These are phyloP conservation scores for Stenotaenia linearis DNA, from an alignment of 2,888 invertebrate genomes.

Conservation along the genomic window DNA sequence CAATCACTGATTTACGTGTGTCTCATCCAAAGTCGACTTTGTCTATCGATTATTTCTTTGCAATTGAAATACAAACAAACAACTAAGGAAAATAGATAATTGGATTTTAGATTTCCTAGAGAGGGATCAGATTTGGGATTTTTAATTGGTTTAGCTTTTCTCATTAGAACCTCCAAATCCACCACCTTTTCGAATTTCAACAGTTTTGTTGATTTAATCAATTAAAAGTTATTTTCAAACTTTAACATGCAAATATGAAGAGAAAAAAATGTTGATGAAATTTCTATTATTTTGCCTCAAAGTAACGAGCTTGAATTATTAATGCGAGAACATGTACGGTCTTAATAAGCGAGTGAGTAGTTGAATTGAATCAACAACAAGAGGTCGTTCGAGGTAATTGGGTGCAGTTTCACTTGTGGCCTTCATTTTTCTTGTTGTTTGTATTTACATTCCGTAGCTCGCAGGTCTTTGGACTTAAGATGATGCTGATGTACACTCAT, in stretches of 20 bases:
- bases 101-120: neutral
- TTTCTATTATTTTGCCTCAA: neutral
- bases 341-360: neutral
- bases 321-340: neutral
- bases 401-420: constrained; percentile 9
- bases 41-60: too few species aligned
- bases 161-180: neutral
- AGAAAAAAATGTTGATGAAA: too few species aligned
- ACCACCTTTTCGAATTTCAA: too few species aligned
- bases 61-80: too few species aligned
- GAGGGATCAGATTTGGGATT: too few species aligned
- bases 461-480: neutral
- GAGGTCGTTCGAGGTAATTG: neutral
- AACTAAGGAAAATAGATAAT: neutral
- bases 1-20: too few species aligned
- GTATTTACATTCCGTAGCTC: neutral
- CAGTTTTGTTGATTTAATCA: too few species aligned
- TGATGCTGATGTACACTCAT: constrained; percentile 1
- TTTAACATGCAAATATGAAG: too few species aligned
- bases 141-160: neutral
- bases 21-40: too few species aligned
- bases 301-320: neutral
- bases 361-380: neutral
- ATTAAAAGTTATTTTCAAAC: too few species aligned
- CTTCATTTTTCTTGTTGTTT: neutral